These are phyloP conservation scores for Leucophenga varia DNA, from an alignment of 1,140 invertebrate species.

Conservation along the genomic window DNA sequence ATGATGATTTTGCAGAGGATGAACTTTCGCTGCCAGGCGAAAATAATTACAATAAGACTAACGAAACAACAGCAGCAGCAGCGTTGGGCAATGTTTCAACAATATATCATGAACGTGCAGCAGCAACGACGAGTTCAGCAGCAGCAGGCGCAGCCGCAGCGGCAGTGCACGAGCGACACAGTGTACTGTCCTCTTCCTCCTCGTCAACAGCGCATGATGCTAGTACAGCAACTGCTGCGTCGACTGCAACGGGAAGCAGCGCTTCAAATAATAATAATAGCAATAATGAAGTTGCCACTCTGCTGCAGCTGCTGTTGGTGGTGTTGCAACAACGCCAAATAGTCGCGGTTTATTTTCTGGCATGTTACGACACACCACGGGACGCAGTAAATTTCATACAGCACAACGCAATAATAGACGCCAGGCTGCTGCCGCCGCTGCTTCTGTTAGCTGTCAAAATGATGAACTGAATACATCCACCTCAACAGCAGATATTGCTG, in stretches of 20 bases:
- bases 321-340: neutral
- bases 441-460: too few relatives aligned
- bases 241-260: constrained; percentile 10
- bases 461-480: constrained; percentile 47
- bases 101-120: constrained; percentile 33
- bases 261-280: constrained; percentile 19
- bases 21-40: constrained; percentile 64
- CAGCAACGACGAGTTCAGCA: constrained; percentile 33
- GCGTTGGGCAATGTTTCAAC: neutral
- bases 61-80: constrained; percentile 28
- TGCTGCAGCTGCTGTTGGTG: too few relatives aligned
- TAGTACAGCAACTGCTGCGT: constrained; percentile 39
- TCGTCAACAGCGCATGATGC: constrained; percentile 39
- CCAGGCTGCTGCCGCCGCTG: constrained; percentile 19
- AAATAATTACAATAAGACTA: constrained; percentile 56
- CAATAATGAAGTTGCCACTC: constrained; percentile 4
- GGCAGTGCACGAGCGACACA: constrained; percentile 50
- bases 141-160: constrained; percentile 4
- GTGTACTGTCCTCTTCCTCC: constrained; percentile 42
- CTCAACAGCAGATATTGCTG: constrained; percentile 42
- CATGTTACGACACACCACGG: constrained; percentile 11
- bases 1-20: constrained; percentile 71
- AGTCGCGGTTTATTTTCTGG: constrained; percentile 10
- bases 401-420: constrained; percentile 12
- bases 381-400: constrained; percentile 6